phyloP scores from a whole-genome alignment of 2,888 invertebrate species.

The Drosophila anomelani region DNA sequence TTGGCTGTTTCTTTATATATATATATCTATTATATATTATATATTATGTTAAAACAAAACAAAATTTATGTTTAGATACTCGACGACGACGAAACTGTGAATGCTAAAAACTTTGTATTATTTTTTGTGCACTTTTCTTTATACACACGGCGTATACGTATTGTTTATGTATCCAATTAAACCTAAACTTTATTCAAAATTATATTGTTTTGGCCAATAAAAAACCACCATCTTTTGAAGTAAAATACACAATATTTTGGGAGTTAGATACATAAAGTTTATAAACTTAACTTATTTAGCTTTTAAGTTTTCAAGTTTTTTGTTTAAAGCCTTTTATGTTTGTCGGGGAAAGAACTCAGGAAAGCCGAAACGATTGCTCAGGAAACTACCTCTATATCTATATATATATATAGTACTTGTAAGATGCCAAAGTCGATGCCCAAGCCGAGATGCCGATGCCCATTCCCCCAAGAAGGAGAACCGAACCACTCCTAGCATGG shows the following conservation, averaged over 20 bases:
- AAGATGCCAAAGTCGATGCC: slow-evolving; percentile 6
- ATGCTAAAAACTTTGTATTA: slow-evolving; percentile 78
- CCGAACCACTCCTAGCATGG: slow-evolving; percentile 37
- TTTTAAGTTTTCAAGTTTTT: slow-evolving; percentile 8
- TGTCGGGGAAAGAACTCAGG: slow-evolving; percentile 25
- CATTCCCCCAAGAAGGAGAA: slow-evolving; percentile 11
- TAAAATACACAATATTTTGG: slow-evolving; percentile 14
- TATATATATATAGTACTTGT: slow-evolving; percentile 9
- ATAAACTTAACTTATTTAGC: slow-evolving; percentile 7
- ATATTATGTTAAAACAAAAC: slow-evolving; percentile 49
- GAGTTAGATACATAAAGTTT: slow-evolving; percentile 16
- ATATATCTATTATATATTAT: slow-evolving; percentile 38
- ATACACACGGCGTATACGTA: slow-evolving; percentile 38
- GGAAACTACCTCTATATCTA: slow-evolving; percentile 8
- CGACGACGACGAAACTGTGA: slow-evolving; percentile 56
- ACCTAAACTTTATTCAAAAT: slow-evolving; percentile 63
- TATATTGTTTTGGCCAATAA: slow-evolving; percentile 53
- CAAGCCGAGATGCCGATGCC: slow-evolving; percentile 9
- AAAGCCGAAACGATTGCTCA: slow-evolving; percentile 22
- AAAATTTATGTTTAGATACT: slow-evolving; percentile 79
- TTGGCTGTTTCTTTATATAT: slow-evolving; percentile 59
- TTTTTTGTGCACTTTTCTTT: slow-evolving; percentile 66
- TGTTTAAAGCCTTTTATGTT: slow-evolving; percentile 13
- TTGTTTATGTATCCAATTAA: slow-evolving; percentile 57
- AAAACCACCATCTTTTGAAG: slow-evolving; percentile 22